phyloP scores from a whole-genome alignment of 2,797 vertebrate species.

The Macrochelys suwanniensis region DNA sequence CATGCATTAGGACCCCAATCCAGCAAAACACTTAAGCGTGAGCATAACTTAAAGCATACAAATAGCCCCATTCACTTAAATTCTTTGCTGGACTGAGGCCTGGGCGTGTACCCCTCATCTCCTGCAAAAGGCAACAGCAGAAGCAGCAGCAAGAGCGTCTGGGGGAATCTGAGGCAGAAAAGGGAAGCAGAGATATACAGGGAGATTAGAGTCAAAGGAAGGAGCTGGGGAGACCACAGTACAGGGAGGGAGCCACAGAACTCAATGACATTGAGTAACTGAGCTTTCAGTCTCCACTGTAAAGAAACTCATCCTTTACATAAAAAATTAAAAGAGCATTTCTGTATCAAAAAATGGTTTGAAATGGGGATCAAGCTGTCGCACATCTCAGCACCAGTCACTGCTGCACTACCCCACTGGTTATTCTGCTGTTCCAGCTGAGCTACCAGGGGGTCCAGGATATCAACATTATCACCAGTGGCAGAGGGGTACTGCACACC shows the following conservation, averaged over 20 bases:
- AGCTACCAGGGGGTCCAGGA: background rate
- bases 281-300: background rate
- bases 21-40: background rate
- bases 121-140: background rate
- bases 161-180: background rate
- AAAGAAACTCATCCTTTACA: background rate
- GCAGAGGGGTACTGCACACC: background rate
- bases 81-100: background rate
- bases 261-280: background rate
- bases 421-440: background rate
- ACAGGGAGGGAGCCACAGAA: background rate
- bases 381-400: background rate
- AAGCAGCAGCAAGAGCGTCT: background rate
- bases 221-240: background rate
- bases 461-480: background rate
- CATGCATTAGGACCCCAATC: background rate
- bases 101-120: background rate
- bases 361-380: background rate
- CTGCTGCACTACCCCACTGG: background rate
- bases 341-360: background rate
- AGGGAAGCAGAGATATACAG: background rate
- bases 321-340: background rate
- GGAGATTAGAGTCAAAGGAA: background rate
- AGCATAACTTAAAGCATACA: background rate
- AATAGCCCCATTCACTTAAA: background rate